These are phyloP conservation scores for Herminia tarsipennalis DNA, from an alignment of 2,888 invertebrate species.

Conservation along the genomic window DNA sequence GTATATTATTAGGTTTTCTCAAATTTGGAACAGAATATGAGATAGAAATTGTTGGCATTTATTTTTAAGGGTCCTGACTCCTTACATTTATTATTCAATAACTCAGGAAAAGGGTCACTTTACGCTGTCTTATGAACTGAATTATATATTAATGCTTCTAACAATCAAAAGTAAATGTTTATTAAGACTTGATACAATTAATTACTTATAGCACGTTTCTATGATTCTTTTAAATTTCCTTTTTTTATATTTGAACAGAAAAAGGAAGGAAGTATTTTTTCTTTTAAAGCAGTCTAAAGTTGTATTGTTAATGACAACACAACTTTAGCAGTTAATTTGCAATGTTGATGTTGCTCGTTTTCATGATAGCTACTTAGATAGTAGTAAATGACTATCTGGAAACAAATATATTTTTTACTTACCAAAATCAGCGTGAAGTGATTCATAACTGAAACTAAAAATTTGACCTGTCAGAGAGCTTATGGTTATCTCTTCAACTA, in stretches of 20 bases:
- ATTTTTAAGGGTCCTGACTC: constrained; percentile 2
- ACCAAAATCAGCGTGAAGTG: constrained; percentile 1
- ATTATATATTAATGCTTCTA: no score
- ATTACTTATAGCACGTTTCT: no score
- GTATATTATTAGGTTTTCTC: constrained; percentile 7
- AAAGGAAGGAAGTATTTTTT: no score
- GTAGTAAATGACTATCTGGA: no score
- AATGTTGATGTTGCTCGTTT: neutral
- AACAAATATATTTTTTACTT: neutral
- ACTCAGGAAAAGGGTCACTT: constrained; percentile 17
- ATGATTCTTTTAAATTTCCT: no score
- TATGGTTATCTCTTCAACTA: neutral
- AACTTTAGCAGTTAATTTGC: neutral
- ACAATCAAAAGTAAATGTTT: no score
- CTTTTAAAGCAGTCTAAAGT: no score
- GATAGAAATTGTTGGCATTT: constrained; percentile 12
- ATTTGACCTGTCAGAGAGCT: constrained; percentile 1
- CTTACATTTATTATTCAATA: constrained; percentile 10
- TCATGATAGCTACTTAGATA: no score
- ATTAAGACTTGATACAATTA: no score
- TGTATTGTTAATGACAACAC: no score
- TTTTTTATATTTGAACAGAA: no score
- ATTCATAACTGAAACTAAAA: constrained; percentile 1
- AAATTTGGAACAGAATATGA: constrained; percentile 7
- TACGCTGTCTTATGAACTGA: constrained; percentile 1